Evolutionary conservation across 2,113 vertebrate species (phyloP), one percentile per base, ranked within the genome.

Genomic region (Heliornis fulica): DNA sequence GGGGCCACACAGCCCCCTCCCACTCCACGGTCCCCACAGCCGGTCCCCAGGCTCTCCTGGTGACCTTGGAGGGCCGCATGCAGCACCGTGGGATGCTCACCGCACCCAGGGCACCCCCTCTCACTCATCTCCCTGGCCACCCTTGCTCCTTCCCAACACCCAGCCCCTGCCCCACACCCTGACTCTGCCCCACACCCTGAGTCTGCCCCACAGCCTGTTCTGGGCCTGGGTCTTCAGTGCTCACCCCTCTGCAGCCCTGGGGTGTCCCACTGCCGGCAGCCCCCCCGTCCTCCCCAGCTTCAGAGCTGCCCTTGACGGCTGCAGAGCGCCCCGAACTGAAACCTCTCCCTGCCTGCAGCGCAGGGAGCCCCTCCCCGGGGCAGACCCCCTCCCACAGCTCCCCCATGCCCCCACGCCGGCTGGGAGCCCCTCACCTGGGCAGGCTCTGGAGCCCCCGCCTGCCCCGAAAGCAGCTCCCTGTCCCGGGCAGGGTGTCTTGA

Each of bases 41-140:
- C 40, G 64, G 11, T 0, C 0, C 25, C 46, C 0, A 0, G 51
- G 38, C 65, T 75, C 64, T 77, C 25, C 50, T 3, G 0, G 71
- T 90, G 94, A 96, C 90, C 94, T 95, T 96, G 92, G 59, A 46
- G 83, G 41, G 53, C 71, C 6, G 63, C 75, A 26, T 9, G 3
- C 54, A 48, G 65, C 48, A 36, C 40, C 4, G 7, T 0, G 1
- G 63, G 83, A 23, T n/a, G 21, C 41, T 45, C 11, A 0, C 20
- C 3, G 10, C 20, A 9, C 3, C 68, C 1, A 0, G 22, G 23
- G 5, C 4, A 2, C 64, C 25, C 46, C 2, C 0, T 20, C 36
- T 31, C 5, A 4, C 36, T 32, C 3, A 1, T 5, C 59, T n/a
- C 43, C n/a, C 7, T 3, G 29, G 34, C 29, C 19, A n/a, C n/a